These are phyloP conservation scores for Pholis gunnellus DNA, from an alignment of 2,113 vertebrate species.

Conservation along the genomic window DNA sequence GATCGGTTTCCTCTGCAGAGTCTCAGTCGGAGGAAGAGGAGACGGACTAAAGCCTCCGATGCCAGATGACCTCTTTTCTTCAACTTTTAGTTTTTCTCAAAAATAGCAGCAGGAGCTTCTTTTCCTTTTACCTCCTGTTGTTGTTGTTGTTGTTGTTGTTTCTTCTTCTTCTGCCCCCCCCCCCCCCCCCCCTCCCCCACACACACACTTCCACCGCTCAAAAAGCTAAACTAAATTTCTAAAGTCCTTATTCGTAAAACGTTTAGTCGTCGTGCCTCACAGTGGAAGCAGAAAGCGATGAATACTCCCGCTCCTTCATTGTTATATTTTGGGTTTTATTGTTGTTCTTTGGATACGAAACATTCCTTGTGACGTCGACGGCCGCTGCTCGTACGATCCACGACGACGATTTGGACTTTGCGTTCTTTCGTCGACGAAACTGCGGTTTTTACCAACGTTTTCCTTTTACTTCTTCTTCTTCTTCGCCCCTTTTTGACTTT, in stretches of 20 bases:
- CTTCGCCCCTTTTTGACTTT: not conserved
- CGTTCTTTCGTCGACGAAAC: constrained; percentile 34
- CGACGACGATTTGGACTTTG: constrained; percentile 3
- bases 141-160: too few species aligned
- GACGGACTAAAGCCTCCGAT: constrained; percentile 88
- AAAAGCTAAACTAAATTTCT: constrained; percentile 77
- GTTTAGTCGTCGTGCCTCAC: not conserved
- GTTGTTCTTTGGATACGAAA: constrained; percentile 47
- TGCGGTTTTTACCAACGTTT: constrained; percentile 56
- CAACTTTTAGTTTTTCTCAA: constrained; percentile 16
- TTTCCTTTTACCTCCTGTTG: constrained; percentile 87
- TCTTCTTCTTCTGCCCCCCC: constrained; percentile 72
- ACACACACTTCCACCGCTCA: constrained; percentile 79
- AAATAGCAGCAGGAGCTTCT: constrained; percentile 88
- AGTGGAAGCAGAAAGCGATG: constrained; percentile 6
- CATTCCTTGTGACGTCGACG: constrained; percentile 58
- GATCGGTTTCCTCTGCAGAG: constrained; percentile 82
- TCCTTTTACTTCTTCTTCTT: not conserved
- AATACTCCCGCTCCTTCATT: not conserved
- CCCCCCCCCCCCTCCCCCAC: not conserved
- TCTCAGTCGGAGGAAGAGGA: constrained; percentile 97
- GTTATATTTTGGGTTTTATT: not conserved
- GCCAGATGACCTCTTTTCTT: constrained; percentile 45
- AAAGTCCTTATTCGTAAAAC: constrained; percentile 65
- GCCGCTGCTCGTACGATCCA: constrained; percentile 8